A percentile compares a stretch with the other conserved stretches of the same genome.
Evolutionary conservation across 1,140 invertebrate genomes (phyloP).

Genomic region (Hypsibius dujardini): DNA sequence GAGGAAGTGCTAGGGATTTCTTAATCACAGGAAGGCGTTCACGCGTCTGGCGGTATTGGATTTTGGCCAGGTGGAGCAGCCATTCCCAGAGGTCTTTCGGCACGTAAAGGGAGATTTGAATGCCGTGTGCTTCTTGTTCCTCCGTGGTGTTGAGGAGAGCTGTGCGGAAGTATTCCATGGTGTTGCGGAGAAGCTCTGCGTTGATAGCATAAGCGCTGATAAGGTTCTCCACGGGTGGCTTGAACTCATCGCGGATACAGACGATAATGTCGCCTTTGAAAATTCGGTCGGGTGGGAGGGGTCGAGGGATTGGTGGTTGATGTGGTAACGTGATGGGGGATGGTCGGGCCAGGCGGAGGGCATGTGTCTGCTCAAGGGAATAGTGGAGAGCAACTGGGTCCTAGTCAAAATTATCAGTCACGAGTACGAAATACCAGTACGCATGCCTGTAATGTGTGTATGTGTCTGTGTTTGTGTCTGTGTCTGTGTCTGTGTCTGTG

Average conservation of each 20-base stretch:
- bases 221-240: not conserved
- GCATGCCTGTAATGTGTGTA: no score
- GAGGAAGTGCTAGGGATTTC: not conserved
- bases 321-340: no score
- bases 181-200: not conserved
- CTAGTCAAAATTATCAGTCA: no score
- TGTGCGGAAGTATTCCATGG: not conserved
- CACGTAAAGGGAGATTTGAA: not conserved
- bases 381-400: no score
- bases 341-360: no score
- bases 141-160: not conserved
- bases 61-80: not conserved
- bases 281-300: no score
- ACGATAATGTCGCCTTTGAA: not conserved
- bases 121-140: not conserved
- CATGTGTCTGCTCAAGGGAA: no score
- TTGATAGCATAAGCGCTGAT: constrained; percentile 7
- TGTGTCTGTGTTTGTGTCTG: no score
- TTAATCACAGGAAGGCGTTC: not conserved
- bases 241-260: constrained; percentile 3
- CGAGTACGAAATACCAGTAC: no score
- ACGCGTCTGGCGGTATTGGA: not conserved
- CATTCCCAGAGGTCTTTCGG: constrained; percentile 6
- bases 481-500: no score
- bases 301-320: no score